Evolutionary conservation across 1,140 invertebrate genomes (phyloP).

Genomic region (Microplitis demolitor): DNA sequence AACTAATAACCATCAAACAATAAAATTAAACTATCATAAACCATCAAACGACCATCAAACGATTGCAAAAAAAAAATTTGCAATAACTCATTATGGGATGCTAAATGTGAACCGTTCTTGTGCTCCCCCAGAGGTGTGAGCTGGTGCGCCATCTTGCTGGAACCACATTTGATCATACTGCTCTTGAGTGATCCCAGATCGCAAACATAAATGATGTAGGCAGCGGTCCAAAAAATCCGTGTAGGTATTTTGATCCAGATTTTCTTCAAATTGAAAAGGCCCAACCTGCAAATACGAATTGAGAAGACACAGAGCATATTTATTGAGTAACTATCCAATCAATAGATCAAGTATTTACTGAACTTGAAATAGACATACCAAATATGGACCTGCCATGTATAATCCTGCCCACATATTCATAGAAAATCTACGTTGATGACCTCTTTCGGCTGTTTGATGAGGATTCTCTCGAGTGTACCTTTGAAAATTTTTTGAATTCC

Average conservation of each 20-base stretch:
- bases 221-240: conserved; percentile 38
- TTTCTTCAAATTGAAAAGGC: conserved; percentile 41
- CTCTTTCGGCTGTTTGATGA: no score
- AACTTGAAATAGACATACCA: conserved; percentile 15
- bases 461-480: no score
- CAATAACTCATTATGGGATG: no score
- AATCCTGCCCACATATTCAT: no score
- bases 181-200: conserved; percentile 19
- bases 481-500: no score
- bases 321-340: not conserved
- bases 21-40: no score
- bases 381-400: conserved; percentile 28
- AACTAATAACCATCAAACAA: no score
- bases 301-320: not conserved
- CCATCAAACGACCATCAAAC: no score
- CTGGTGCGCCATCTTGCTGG: conserved; percentile 41
- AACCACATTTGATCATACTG: conserved; percentile 40
- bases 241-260: conserved; percentile 39
- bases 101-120: no score
- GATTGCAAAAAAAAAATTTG: no score
- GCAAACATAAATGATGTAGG: conserved; percentile 33
- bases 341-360: not conserved
- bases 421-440: no score
- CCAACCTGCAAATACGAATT: conserved; percentile 31
- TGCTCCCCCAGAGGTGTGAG: conserved; percentile 23